A percentile compares a stretch with the other conserved stretches of the same genome.
These are phyloP conservation scores for Pomatostomus ruficeps DNA, from an alignment of 2,113 vertebrate species.

Conservation along the genomic window DNA sequence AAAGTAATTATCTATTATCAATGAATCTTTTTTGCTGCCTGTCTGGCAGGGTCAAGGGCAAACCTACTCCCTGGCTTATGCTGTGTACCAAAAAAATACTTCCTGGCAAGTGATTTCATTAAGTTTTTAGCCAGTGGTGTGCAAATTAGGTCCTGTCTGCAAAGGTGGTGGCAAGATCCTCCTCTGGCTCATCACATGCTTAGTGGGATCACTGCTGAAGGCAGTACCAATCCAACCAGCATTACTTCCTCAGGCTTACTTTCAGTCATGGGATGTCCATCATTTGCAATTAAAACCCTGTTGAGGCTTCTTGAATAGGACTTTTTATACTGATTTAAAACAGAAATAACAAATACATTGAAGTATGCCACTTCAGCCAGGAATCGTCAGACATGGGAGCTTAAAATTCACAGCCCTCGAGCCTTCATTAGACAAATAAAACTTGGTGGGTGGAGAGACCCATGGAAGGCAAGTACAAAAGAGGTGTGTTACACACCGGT, in stretches of 20 bases:
- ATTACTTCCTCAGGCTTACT: not conserved
- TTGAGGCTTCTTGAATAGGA: not conserved
- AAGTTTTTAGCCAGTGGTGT: not conserved
- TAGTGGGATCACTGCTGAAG: not conserved
- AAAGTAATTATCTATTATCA: not conserved
- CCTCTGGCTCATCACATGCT: not conserved
- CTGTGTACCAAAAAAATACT: not conserved
- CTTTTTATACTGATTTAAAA: not conserved
- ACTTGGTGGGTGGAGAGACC: conserved; percentile 8
- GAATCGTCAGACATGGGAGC: not conserved
- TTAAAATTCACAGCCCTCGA: conserved; percentile 14
- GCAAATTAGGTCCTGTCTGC: not conserved
- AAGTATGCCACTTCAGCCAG: not conserved
- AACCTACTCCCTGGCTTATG: not conserved
- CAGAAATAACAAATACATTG: conserved; percentile 8
- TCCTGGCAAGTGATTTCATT: not conserved
- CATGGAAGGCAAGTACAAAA: conserved; percentile 16
- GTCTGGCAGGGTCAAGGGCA: not conserved
- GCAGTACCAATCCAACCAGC: not conserved
- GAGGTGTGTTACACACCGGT: not conserved
- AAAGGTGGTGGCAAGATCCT: not conserved
- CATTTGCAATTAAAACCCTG: not conserved
- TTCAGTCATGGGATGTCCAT: not conserved
- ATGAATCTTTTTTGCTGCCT: not conserved
- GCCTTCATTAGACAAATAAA: conserved; percentile 27